Percentiles rank a stretch among this genome's conserved stretches.
Conservation (phyloP, 2,113 vertebrate species). For the Istiophorus platypterus region DNA sequence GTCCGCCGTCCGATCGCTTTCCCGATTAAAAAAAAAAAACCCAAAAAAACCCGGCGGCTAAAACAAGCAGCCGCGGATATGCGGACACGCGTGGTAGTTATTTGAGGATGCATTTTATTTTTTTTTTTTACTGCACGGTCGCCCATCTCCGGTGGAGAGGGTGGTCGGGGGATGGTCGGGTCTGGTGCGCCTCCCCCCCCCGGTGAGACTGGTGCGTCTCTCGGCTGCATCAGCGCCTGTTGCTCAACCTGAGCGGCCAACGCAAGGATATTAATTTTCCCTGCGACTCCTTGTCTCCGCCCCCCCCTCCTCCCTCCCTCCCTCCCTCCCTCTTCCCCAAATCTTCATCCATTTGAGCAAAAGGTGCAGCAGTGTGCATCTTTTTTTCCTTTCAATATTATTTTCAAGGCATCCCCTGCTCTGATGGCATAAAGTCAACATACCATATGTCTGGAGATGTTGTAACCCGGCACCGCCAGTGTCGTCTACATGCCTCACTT, state of each 20-base stretch:
- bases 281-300: conserved; percentile 65
- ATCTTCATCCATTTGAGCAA: conserved; percentile 70
- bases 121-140: conserved; percentile 29
- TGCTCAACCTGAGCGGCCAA: conserved; percentile 69
- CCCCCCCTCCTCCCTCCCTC: conserved; percentile 38
- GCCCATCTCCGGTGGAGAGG: neutral
- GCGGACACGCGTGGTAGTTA: conserved; percentile 27
- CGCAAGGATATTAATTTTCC: conserved; percentile 63
- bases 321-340: conserved; percentile 46
- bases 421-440: neutral
- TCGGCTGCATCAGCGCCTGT: conserved; percentile 75
- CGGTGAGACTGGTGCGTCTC: conserved; percentile 71
- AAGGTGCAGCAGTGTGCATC: conserved; percentile 58
- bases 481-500: conserved; percentile 33
- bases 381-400: neutral
- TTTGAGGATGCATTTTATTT: conserved; percentile 34
- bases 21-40: too few species aligned
- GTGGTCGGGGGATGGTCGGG: conserved; percentile 33
- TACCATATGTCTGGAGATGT: conserved; percentile 6
- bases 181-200: conserved; percentile 50
- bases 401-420: conserved; percentile 11
- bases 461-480: conserved; percentile 29
- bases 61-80: conserved; percentile 49
- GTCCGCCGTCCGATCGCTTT: too few species aligned
- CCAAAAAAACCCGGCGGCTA: conserved; percentile 21